Base-by-base conservation (phyloP, 2,888 invertebrate genomes). In the Clivina fossor region DNA sequence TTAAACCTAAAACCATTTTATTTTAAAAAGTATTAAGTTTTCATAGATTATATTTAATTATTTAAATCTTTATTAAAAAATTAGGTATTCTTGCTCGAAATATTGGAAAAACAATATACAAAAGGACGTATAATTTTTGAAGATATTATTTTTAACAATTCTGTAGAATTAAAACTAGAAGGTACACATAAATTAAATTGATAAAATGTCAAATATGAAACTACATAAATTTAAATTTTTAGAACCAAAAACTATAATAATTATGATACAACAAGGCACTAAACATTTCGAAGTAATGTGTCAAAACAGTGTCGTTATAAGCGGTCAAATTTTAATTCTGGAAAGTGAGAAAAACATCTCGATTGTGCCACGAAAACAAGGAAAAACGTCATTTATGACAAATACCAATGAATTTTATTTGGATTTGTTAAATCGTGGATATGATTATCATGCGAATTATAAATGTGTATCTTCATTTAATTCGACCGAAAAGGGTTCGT, bases 201-300 rank as follows among this genome's bases (percentile, higher is more conserved):
- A 26, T 26, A 24, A 13, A 20, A 41, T 41, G 24, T 28, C 3
- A 30, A 15, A 15, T 28, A 44, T 44, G 11, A 15, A 11, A 19
- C 13, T 48, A 13, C n/a, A 33, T 13, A 26, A 28, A 40, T 15
- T 32, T 16, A 28, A 9, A 26, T 11, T 18, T 51, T 26, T 41
- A 26, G 26, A 9, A 22, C 32, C 19, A 13, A 13, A 19, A 2
- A 72, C 75, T 2, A 58, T 75, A 16, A 71, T 70, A 47, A 68
- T 68, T 3, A 72, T 73, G 71, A 66, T 74, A 0, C 74, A 74
- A 58, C 70, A 69, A 49, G 74, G 74, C 13, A 72, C 68, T 58
- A 74, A 74, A 4, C 66, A 69, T 33, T 75, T 75, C 60, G 74
- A 74, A 65, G 64, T 74, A 33, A 62, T 69, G 70, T 3, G 82